These are phyloP conservation scores for Rutpela maculata DNA, from an alignment of 2,888 invertebrate genomes.

Conservation along the genomic window DNA sequence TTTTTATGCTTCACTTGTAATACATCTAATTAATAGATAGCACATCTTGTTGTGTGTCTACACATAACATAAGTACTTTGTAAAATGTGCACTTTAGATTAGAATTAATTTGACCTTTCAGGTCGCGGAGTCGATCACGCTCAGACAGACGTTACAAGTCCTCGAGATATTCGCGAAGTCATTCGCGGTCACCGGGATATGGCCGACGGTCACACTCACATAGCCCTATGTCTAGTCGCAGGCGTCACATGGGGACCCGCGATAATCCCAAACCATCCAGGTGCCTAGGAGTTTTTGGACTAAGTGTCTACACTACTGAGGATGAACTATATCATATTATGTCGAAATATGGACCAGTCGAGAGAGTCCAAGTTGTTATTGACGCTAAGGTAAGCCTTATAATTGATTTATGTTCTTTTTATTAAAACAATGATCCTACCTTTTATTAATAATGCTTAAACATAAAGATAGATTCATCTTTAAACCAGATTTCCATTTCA, in stretches of 20 bases:
- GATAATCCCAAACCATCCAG: conserved; percentile 92
- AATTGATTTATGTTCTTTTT: too few species aligned
- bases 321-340: conserved; percentile 94
- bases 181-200: conserved; percentile 76
- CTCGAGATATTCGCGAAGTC: conserved; percentile 80
- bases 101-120: conserved; percentile 65
- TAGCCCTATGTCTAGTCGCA: conserved; percentile 89
- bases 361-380: conserved; percentile 94
- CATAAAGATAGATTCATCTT: too few species aligned
- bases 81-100: conserved; percentile 32
- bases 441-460: too few species aligned
- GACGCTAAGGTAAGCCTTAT: conserved; percentile 88
- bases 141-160: conserved; percentile 75
- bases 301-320: conserved; percentile 95
- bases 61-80: conserved; percentile 17
- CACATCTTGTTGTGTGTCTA: conserved; percentile 34
- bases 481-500: too few species aligned
- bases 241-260: conserved; percentile 86
- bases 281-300: conserved; percentile 96
- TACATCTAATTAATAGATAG: conserved; percentile 19
- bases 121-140: conserved; percentile 80
- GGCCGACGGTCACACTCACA: conserved; percentile 81
- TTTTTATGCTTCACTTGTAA: conserved; percentile 41
- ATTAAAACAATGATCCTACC: too few species aligned
- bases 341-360: conserved; percentile 93